A percentile compares a stretch with the other conserved stretches of the same genome.
Conservation (phyloP, 2,113 vertebrate genomes). For the Alouatta palliata region DNA sequence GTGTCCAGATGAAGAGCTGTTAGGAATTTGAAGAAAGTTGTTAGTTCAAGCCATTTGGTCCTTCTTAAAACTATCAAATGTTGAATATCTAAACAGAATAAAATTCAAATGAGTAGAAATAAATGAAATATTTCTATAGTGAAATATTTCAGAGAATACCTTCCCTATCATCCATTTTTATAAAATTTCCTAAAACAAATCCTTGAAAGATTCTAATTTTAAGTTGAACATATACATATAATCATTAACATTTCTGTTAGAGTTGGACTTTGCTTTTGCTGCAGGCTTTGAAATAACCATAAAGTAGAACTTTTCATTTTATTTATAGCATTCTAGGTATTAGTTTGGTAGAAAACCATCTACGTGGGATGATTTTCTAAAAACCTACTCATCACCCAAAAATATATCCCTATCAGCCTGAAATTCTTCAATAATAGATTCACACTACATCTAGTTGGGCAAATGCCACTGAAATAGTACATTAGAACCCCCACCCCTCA, state of each 20-base stretch:
- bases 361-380: constrained; percentile 43
- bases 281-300: constrained; percentile 28
- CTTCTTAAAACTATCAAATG: constrained; percentile 70
- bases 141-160: constrained; percentile 61
- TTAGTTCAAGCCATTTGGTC: constrained; percentile 64
- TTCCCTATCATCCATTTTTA: constrained; percentile 43
- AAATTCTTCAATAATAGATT: constrained; percentile 35
- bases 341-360: constrained; percentile 10
- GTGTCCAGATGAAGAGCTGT: constrained; percentile 70
- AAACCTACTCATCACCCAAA: constrained; percentile 22
- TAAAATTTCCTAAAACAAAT: constrained; percentile 56
- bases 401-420: constrained; percentile 8
- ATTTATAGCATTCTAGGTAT: constrained; percentile 48
- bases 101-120: constrained; percentile 70
- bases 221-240: neutral
- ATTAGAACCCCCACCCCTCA: neutral
- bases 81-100: constrained; percentile 68
- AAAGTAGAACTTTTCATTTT: constrained; percentile 27
- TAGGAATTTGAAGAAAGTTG: constrained; percentile 66
- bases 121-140: constrained; percentile 64
- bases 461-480: neutral
- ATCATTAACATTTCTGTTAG: constrained; percentile 52
- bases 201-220: constrained; percentile 47
- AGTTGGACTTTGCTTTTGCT: constrained; percentile 52
- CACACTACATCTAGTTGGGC: neutral